Evolutionary conservation across 2,888 invertebrate genomes (phyloP).

Genomic region (Trichogramma evanescens): DNA sequence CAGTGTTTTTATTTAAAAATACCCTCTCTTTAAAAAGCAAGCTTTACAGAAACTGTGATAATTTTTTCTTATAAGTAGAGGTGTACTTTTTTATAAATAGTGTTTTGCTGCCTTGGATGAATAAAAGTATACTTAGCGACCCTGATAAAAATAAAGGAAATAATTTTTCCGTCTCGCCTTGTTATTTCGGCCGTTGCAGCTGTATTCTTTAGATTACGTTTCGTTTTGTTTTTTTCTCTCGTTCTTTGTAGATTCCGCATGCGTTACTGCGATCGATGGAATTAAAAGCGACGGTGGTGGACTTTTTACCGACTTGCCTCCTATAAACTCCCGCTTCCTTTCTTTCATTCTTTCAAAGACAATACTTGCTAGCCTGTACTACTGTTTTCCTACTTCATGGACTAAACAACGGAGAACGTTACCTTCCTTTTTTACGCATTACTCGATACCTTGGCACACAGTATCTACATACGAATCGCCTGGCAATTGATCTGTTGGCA

Average conservation of each 20-base stretch:
- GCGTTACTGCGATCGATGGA: constrained; percentile 47
- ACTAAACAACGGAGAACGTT: constrained; percentile 18
- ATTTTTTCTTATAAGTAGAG: neutral
- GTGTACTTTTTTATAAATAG: neutral
- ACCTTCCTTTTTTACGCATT: constrained; percentile 13
- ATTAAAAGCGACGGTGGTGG: constrained; percentile 46
- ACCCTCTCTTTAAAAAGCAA: too few relatives aligned
- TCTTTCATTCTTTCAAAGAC: constrained; percentile 15
- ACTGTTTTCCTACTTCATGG: constrained; percentile 12
- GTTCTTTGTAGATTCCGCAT: constrained; percentile 48
- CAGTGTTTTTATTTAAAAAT: too few relatives aligned
- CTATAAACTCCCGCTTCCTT: neutral
- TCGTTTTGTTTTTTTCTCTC: constrained; percentile 37
- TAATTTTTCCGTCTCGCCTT: constrained; percentile 10
- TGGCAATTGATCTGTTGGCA: constrained; percentile 30
- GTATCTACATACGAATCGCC: constrained; percentile 25
- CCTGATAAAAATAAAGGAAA: neutral
- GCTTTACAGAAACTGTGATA: too few relatives aligned
- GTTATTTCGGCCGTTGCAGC: constrained; percentile 12
- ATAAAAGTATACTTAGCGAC: constrained; percentile 6
- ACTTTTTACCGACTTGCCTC: constrained; percentile 23
- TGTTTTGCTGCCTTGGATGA: constrained; percentile 3
- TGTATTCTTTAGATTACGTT: constrained; percentile 28
- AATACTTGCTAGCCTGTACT: constrained; percentile 1
- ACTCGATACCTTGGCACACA: constrained; percentile 27